Base-by-base conservation (phyloP, 23 tunicate genomes). In the Halocynthia roretzi region DNA sequence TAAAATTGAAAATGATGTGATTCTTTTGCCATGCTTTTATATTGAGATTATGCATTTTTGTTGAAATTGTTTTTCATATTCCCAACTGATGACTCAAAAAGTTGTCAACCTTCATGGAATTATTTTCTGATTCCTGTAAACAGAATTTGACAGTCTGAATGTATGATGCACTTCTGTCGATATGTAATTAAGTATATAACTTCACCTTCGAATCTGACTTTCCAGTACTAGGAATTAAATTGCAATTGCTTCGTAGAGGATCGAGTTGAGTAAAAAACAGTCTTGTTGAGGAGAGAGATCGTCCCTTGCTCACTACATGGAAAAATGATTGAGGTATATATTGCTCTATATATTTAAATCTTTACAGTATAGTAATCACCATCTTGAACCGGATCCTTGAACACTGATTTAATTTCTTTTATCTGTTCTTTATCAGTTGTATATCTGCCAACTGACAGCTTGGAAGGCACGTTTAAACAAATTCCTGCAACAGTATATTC, bases 401-500 rank as follows among this genome's bases (percentile, higher is more conserved):
- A 56, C 19, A 74, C 78, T 8, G 78, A 74, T 54, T 74, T 74
- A 19, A 54, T 54, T 56, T 74, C 78, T 21, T 54, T 54, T 8
- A 74, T 74, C 31, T 74, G 64, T 10, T 74, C 78, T 56, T 74
- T 64, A 54, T 74, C 17, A 14, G 78, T 74, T 54, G 64, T 67
- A 19, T 21, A 67, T 67, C 22, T 67, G 12, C 71, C 71, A 67
- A 67, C 19, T 10, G 70, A 65, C 31, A 65, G 22, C 31, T 65
- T 65, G 70, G 70, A 65, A 65, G 4, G 44, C 44, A 31, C 4
- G 44, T 31, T 31, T 31, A 31, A 31, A 31, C 44, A 31, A 31
- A 31, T 31, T 31, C 44, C 44, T 31, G 44, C 44, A 31, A 31
- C 1, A 31, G 44, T 31, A 31, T 31, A 31, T 31, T 31, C 44